phyloP scores from a whole-genome alignment of 37 sponge, comb jelly and placozoan genomes.

The Oscarella lobularis region DNA sequence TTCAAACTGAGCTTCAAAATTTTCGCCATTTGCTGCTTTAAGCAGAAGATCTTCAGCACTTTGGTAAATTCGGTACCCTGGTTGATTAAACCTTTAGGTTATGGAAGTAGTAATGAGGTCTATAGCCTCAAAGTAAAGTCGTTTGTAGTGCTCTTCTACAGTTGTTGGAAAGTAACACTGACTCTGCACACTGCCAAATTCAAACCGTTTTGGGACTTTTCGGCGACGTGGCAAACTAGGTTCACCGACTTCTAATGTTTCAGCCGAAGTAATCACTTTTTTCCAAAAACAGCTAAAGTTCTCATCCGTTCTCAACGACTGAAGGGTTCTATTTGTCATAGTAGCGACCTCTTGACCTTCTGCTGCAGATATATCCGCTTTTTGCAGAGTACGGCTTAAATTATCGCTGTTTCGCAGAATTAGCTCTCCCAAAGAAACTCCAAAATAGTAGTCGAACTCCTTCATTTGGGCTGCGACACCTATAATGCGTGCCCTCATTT shows the following conservation, averaged over 20 bases:
- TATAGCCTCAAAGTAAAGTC: slow-evolving; percentile 31
- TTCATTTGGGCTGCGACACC: slow-evolving; percentile 35
- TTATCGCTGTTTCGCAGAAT: slow-evolving; percentile 37
- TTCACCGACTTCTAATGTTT: slow-evolving; percentile 11
- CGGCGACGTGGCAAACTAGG: slow-evolving; percentile 10
- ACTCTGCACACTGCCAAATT: slow-evolving; percentile 14
- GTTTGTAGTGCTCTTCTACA: slow-evolving; percentile 27
- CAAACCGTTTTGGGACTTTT: slow-evolving; percentile 11
- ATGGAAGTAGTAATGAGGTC: slow-evolving; percentile 34
- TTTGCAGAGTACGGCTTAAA: slow-evolving; percentile 30
- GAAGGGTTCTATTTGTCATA: slow-evolving; percentile 25
- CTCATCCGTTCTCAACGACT: slow-evolving; percentile 22
- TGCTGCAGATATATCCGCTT: slow-evolving; percentile 41
- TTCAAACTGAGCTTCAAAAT: slow-evolving; percentile 12
- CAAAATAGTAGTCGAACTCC: slow-evolving; percentile 20
- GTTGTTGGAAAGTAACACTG: slow-evolving; percentile 12
- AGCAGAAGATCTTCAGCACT: slow-evolving; percentile 21
- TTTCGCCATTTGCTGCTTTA: slow-evolving; percentile 18
- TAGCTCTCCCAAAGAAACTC: slow-evolving; percentile 23
- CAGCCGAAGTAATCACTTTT: slow-evolving; percentile 12
- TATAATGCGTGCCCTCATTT: slow-evolving; percentile 46
- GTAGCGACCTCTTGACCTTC: slow-evolving; percentile 33
- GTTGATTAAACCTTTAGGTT: slow-evolving; percentile 25
- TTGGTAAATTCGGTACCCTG: slow-evolving; percentile 19
- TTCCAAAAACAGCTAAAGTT: slow-evolving; percentile 25